These are phyloP conservation scores for Mystacornis crossleyi DNA, from an alignment of 2,113 vertebrate species.

Conservation along the genomic window DNA sequence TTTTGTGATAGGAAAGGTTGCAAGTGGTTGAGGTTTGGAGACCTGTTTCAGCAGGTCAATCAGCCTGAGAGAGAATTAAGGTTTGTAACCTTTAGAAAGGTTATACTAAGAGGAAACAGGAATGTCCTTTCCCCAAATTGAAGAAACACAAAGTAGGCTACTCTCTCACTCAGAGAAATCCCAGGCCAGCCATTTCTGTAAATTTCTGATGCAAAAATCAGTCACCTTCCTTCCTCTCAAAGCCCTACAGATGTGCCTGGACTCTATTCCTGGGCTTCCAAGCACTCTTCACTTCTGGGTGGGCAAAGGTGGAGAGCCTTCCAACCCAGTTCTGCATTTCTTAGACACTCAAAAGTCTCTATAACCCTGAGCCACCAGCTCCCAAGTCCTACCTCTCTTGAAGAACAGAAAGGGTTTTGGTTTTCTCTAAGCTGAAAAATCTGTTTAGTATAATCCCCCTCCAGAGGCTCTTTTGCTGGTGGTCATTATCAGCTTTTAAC, in stretches of 20 bases:
- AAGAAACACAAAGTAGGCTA: background rate
- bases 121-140: background rate
- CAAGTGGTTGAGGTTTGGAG: background rate
- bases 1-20: background rate
- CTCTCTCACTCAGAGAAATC: background rate
- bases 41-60: background rate
- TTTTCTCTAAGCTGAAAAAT: background rate
- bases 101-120: background rate
- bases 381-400: background rate
- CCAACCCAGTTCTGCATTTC: background rate
- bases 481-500: slow-evolving; percentile 30
- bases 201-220: background rate
- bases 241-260: background rate
- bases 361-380: background rate
- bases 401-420: background rate
- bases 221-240: background rate
- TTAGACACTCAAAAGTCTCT: background rate
- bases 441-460: background rate
- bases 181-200: background rate
- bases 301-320: background rate
- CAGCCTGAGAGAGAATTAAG: background rate
- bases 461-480: background rate
- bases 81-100: background rate
- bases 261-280: background rate
- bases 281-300: background rate